Evolutionary conservation across 92 coral and sea anemone genomes (phyloP), one percentile per base, ranked within the genome.

Genomic region (Zoanthus solanderi): DNA sequence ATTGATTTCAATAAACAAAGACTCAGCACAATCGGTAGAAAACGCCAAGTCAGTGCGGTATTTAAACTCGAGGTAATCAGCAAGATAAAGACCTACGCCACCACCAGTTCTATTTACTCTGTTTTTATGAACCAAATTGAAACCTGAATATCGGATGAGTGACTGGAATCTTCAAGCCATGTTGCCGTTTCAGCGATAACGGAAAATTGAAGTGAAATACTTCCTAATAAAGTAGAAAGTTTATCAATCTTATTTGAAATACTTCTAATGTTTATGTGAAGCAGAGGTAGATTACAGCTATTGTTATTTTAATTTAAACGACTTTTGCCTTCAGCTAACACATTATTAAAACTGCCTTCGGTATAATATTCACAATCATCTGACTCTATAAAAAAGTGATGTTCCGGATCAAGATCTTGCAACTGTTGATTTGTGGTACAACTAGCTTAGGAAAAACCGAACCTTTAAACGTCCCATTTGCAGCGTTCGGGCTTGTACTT

Each of bases 31-130:
- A 23, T 23, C 23, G 23, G 23, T 23, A 23, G 23, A 23, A 23
- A 23, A 23, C 0, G 23, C 23, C 23, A 65, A 42, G 79, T 56
- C 68, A 8, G 13, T 60, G 17, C 68, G 0, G 68, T 60, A 28
- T 84, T 66, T 30, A 60, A 48, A 42, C 32, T 84, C 47, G n/a
- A 31, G 37, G 14, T 45, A 37, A 84, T 76, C 47, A 32, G 79
- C 66, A 5, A 60, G 68, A 14, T 60, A 60, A 60, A 86, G 72
- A 13, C 89, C 89, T 14, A 76, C 68, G 71, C 84, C 89, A 75
- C 84, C 84, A 30, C 84, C 89, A n/a, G 53, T 37, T 57, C 83
- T 57, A 42, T 75, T 60, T 63, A 13, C 16, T 54, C 89, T 79
- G 72, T 44, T 58, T 76, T 76, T 77, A 37, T 75, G 75, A 71